Percentiles rank a stretch among this genome's conserved stretches.
phyloP scores from a whole-genome alignment of 2,113 vertebrate genomes.

The Cinclus cinclus region DNA sequence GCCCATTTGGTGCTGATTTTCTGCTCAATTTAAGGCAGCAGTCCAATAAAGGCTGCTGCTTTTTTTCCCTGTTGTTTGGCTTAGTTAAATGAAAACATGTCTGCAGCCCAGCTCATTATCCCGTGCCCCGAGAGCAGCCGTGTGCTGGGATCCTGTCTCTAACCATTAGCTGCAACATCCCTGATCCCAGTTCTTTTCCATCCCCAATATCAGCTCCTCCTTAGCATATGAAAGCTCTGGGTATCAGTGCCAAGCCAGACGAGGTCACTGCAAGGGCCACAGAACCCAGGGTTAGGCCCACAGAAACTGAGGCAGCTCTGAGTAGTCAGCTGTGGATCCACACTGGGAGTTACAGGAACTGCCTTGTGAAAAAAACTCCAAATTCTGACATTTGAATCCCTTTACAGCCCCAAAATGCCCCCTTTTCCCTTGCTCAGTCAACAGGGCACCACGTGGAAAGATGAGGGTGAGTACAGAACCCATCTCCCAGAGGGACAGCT shows the following conservation, averaged over 20 bases:
- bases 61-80: not conserved
- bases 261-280: not conserved
- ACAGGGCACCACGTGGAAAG: not conserved
- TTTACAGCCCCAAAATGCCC: not conserved
- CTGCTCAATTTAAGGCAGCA: conserved; percentile 59
- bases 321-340: not conserved
- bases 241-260: not conserved
- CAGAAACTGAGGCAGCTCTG: no score
- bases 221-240: not conserved
- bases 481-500: not conserved
- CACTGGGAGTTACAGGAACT: rapidly evolving
- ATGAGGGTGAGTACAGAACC: not conserved
- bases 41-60: conserved; percentile 14
- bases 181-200: not conserved
- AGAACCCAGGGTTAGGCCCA: not conserved
- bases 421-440: not conserved
- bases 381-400: not conserved
- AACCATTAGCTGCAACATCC: not conserved
- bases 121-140: not conserved
- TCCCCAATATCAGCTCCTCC: not conserved
- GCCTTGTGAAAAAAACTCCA: not conserved
- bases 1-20: conserved; percentile 52
- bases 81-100: conserved; percentile 24
- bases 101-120: conserved; percentile 36
- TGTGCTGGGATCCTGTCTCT: not conserved